Percentiles rank a stretch among this genome's conserved stretches.
These are phyloP conservation scores for Cirrhinus molitorella DNA, from an alignment of 2,797 vertebrate species.

Conservation along the genomic window DNA sequence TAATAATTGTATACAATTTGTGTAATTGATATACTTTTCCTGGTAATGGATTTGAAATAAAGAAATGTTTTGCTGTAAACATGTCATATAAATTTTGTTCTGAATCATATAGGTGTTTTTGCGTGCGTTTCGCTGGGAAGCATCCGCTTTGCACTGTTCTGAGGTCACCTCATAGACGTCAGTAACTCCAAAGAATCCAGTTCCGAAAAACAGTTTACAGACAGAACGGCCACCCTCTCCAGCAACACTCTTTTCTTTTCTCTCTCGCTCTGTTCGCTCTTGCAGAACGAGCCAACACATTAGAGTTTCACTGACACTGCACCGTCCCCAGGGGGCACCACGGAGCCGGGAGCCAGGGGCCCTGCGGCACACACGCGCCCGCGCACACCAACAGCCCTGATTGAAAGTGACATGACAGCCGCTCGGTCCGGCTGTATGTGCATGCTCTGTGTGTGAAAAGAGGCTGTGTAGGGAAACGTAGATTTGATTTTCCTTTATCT, in stretches of 20 bases:
- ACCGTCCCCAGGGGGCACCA: constrained; percentile 59
- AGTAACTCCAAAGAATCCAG: constrained; percentile 48
- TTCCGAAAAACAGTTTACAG: constrained; percentile 41
- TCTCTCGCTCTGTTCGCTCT: constrained; percentile 39
- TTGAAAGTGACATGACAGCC: constrained; percentile 68
- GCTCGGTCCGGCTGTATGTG: constrained; percentile 55
- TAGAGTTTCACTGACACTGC: constrained; percentile 60
- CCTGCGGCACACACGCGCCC: constrained; percentile 50
- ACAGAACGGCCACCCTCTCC: constrained; percentile 41
- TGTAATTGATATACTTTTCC: neutral
- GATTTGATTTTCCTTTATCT: constrained; percentile 78
- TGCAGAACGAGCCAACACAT: constrained; percentile 58
- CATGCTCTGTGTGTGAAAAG: constrained; percentile 60
- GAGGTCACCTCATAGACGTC: constrained; percentile 18
- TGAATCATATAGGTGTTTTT: neutral
- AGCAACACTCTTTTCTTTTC: constrained; percentile 26
- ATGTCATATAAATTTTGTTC: neutral
- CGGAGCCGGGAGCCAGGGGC: constrained; percentile 57
- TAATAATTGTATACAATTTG: neutral
- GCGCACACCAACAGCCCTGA: constrained; percentile 55
- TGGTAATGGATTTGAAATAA: neutral
- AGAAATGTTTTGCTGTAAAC: neutral
- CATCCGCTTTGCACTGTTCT: neutral
- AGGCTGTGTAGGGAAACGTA: constrained; percentile 66
- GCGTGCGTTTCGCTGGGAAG: neutral